Evolutionary conservation across 2,113 vertebrate genomes (phyloP), one percentile per base, ranked within the genome.

Genomic region (Oxyura jamaicensis): DNA sequence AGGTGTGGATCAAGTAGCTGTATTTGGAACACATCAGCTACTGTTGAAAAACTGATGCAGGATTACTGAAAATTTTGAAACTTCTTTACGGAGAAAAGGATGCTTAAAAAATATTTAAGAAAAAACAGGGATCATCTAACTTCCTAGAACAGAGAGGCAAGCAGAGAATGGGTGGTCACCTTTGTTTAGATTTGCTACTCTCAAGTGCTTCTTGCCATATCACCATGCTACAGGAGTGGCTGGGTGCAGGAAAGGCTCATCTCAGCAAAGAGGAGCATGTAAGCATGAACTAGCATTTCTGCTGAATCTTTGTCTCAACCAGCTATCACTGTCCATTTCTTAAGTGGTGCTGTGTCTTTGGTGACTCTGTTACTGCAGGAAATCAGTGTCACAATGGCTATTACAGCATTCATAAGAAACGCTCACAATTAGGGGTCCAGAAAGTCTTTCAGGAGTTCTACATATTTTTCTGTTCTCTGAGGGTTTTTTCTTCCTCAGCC

Each of bases 331-430:
- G 0, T 8, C 84, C 16, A n/a, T n/a, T 75, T 75, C 39, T 79
- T 60, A 56, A 76, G 82, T 13, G 8, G 23, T 67, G 60, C 69
- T 13, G 26, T 82, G n/a, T 82, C 78, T 66, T 88, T 89, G 58
- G 15, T 71, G 71, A 56, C 18, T 94, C 20, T 36, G 29, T 67
- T 75, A 59, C 31, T 3, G 0, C 52, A 85, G 52, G 29, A 90
- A 95, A 56, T 87, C 48, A 39, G 6, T 5, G 2, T 84, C 56
- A 78, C 65, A 75, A 89, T 82, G 42, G 46, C 74, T 13, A 33
- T 81, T 92, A 28, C 42, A 84, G 8, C 20, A n/a, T 88, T 91
- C 84, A 13, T 58, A 67, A 67, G 60, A 66, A 95, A 58, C 21
- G 29, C 13, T 66, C 58, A n/a, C n/a, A 73, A 71, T 31, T 81